A percentile compares a stretch with the other conserved stretches of the same genome.
Conservation (phyloP, 1,140 invertebrate species). For the Drosophila kurseongensis region DNA sequence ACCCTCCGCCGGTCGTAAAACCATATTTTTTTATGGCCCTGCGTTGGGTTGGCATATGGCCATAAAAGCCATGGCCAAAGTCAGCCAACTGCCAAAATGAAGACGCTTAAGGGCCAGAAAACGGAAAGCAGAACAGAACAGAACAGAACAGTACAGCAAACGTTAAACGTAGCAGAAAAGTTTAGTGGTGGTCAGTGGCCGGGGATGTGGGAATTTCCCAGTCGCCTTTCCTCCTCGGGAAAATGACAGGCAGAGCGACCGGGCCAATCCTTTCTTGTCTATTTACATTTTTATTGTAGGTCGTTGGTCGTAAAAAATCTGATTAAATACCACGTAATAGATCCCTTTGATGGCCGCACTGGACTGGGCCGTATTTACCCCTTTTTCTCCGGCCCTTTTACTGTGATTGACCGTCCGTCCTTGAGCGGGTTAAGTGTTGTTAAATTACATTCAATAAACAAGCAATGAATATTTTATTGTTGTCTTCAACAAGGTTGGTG, state of each 20-base stretch:
- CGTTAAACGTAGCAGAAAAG: conserved; percentile 70
- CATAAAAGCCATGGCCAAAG: conserved; percentile 59
- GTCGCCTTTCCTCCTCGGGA: background rate
- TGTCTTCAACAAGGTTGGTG: conserved; percentile 64
- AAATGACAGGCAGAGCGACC: background rate
- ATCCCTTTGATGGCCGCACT: conserved; percentile 56
- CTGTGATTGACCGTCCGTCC: conserved; percentile 48
- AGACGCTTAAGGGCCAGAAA: conserved; percentile 44
- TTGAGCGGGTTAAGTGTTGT: conserved; percentile 77
- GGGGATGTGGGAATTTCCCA: background rate
- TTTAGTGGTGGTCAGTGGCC: conserved; percentile 29
- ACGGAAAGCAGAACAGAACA: conserved; percentile 10
- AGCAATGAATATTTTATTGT: conserved; percentile 82
- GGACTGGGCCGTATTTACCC: background rate
- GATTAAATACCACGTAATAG: conserved; percentile 83
- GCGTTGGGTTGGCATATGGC: conserved; percentile 68
- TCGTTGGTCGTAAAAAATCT: conserved; percentile 78
- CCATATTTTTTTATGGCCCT: conserved; percentile 70
- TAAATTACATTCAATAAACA: conserved; percentile 83
- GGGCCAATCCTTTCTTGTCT: conserved; percentile 74
- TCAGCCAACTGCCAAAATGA: conserved; percentile 34
- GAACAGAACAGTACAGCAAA: conserved; percentile 45
- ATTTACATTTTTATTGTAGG: conserved; percentile 81
- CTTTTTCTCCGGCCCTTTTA: background rate
- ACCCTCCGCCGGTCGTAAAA: conserved; percentile 44